Evolutionary conservation across 2,888 invertebrate species (phyloP).

Genomic region (Melolontha melolontha): DNA sequence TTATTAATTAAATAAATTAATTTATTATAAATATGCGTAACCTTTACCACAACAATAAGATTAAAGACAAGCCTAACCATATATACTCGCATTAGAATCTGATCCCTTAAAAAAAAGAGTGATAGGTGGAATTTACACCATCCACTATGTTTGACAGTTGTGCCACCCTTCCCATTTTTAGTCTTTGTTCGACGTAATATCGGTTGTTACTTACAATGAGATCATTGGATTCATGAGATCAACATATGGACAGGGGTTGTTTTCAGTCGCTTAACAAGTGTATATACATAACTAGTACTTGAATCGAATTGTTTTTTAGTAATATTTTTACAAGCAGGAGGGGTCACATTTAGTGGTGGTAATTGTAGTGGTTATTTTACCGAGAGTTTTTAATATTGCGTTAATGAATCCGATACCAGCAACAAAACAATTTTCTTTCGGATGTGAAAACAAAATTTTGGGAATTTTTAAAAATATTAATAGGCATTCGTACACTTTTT

Average conservation of each 20-base stretch:
- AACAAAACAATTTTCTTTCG: too few species aligned
- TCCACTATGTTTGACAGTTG: not conserved
- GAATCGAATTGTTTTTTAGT: constrained; percentile 1
- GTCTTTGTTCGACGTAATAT: constrained; percentile 48
- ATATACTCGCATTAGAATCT: too few species aligned
- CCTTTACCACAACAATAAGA: too few species aligned
- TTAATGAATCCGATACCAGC: too few species aligned
- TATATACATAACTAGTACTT: constrained; percentile 13
- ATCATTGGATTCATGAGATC: constrained; percentile 36
- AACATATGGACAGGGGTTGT: constrained; percentile 34
- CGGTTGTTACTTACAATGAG: constrained; percentile 28
- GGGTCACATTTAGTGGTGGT: not conserved
- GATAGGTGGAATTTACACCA: not conserved
- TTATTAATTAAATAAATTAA: too few species aligned
- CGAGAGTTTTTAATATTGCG: too few species aligned
- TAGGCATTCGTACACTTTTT: too few species aligned
- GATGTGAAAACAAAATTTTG: too few species aligned
- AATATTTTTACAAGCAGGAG: constrained; percentile 2
- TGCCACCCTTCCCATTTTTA: constrained; percentile 25
- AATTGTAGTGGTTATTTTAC: constrained; percentile 7
- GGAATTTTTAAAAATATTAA: too few species aligned
- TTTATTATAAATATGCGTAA: too few species aligned
- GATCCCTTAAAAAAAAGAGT: too few species aligned
- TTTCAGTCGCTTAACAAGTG: constrained; percentile 26
- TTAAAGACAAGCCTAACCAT: too few species aligned